Percentiles rank a stretch among this genome's conserved stretches.
Conservation (phyloP, 2,113 vertebrate species). For the Hassar affinis region DNA sequence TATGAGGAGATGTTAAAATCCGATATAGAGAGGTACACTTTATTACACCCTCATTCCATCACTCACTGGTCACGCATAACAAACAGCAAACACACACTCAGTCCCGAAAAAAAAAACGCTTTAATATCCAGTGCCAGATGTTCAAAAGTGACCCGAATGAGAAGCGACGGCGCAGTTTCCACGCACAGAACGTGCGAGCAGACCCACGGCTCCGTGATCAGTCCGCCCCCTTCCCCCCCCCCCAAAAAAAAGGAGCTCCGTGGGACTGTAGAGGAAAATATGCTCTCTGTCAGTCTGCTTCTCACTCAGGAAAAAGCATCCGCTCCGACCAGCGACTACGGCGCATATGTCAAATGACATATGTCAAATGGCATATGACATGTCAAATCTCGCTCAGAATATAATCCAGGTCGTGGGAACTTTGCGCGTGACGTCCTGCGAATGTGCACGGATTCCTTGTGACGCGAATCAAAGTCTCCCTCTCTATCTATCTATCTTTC, state of each 20-base stretch:
- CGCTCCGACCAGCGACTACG: constrained; percentile 26
- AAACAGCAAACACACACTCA: not conserved
- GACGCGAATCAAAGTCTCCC: not conserved
- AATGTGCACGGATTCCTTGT: not conserved
- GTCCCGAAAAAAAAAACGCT: not conserved
- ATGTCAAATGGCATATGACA: constrained; percentile 7
- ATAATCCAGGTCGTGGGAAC: constrained; percentile 30
- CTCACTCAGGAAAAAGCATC: constrained; percentile 21
- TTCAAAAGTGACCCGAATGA: constrained; percentile 31
- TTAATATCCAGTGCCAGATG: constrained; percentile 26
- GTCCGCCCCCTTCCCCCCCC: too few relatives aligned
- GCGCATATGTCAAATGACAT: not conserved
- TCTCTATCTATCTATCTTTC: constrained; percentile 26
- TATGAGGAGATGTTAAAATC: constrained; percentile 6
- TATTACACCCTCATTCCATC: constrained; percentile 19
- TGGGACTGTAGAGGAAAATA: constrained; percentile 47
- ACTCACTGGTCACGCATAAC: not conserved
- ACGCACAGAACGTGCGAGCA: constrained; percentile 18
- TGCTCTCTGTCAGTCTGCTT: constrained; percentile 47
- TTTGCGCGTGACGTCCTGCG: constrained; percentile 23
- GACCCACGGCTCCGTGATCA: not conserved
- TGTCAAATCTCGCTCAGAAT: constrained; percentile 9
- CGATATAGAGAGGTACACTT: not conserved
- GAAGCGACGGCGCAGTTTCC: constrained; percentile 8
- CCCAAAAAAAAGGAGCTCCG: constrained; percentile 26